These are phyloP conservation scores for Syrrhaptes paradoxus DNA, from an alignment of 2,113 vertebrate species.

Conservation along the genomic window DNA sequence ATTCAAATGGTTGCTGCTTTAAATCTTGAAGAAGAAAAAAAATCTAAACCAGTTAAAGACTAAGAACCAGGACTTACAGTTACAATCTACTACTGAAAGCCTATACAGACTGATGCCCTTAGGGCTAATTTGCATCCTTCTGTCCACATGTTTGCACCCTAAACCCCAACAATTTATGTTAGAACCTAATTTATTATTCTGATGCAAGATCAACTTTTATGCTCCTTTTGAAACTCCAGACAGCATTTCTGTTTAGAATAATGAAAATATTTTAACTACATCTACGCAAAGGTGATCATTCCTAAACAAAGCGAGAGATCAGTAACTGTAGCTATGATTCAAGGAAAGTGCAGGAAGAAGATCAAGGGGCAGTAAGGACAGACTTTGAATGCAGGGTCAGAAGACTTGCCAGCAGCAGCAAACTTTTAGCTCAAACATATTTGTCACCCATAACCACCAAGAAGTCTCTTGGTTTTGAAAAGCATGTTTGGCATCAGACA, in stretches of 20 bases:
- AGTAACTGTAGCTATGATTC: neutral
- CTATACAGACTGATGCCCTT: neutral
- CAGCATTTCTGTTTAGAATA: neutral
- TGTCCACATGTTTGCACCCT: neutral
- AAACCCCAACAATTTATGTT: neutral
- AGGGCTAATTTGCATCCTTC: neutral
- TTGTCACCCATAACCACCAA: neutral
- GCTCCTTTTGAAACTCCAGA: neutral
- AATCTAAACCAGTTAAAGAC: neutral
- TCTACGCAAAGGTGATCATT: neutral
- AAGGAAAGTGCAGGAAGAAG: neutral
- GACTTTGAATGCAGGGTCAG: neutral
- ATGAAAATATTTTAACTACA: neutral
- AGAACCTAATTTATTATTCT: neutral
- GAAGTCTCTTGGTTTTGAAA: neutral
- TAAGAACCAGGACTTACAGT: neutral
- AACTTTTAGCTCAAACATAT: neutral
- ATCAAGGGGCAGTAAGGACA: neutral
- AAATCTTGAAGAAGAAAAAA: neutral
- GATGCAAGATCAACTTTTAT: neutral
- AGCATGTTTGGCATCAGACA: neutral
- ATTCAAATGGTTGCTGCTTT: neutral
- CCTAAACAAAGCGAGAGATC: neutral
- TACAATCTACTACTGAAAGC: neutral
- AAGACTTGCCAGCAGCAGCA: neutral